Conservation (phyloP, 1,140 invertebrate species). For the Micrasema longulum region DNA sequence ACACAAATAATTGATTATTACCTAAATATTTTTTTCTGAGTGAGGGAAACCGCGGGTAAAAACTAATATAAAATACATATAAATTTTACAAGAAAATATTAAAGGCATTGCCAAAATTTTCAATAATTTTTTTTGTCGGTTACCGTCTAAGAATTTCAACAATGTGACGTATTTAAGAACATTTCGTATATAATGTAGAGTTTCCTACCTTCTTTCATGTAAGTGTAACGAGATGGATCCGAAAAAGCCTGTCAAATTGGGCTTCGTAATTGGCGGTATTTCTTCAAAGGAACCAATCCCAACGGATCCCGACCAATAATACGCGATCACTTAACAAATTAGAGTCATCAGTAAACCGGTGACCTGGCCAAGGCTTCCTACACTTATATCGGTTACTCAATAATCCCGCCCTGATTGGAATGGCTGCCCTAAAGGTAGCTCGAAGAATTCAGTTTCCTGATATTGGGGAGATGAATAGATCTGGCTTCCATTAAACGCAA, state of each 20-base stretch:
- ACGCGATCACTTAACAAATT: slow-evolving; percentile 38
- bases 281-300: slow-evolving; percentile 26
- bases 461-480: slow-evolving; percentile 19
- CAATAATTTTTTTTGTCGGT: too few species aligned
- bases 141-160: too few species aligned
- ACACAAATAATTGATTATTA: too few species aligned
- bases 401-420: slow-evolving; percentile 32
- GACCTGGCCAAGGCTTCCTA: slow-evolving; percentile 7
- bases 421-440: not conserved
- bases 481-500: slow-evolving; percentile 20
- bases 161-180: too few species aligned
- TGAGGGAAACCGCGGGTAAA: too few species aligned
- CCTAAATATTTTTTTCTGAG: too few species aligned
- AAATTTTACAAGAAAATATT: too few species aligned
- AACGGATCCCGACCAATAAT: slow-evolving; percentile 15
- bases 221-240: too few species aligned
- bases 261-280: slow-evolving; percentile 9
- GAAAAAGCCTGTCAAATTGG: slow-evolving; percentile 1
- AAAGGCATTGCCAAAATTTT: too few species aligned
- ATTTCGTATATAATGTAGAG: too few species aligned
- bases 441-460: not conserved
- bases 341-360: slow-evolving; percentile 29
- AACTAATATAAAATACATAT: too few species aligned
- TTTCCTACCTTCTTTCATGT: too few species aligned
- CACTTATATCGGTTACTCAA: slow-evolving; percentile 18